Evolutionary conservation across 2,113 vertebrate genomes (phyloP).

Genomic region (Ameiurus melas): DNA sequence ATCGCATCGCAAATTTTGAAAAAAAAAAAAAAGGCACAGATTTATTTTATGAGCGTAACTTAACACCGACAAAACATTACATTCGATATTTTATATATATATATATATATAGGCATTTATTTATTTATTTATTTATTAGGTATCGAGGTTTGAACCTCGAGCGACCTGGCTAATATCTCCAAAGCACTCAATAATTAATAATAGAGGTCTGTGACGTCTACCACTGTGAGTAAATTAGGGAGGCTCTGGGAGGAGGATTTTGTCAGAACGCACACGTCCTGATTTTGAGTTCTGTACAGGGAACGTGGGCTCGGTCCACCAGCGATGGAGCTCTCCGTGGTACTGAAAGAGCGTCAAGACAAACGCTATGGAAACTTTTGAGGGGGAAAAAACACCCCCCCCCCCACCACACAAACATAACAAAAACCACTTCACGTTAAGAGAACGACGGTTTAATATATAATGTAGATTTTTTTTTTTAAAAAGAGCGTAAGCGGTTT

Average conservation of each 20-base stretch:
- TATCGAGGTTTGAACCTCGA: neutral
- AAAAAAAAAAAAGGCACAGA: neutral
- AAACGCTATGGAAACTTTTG: neutral
- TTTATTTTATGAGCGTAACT: neutral
- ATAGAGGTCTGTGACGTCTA: neutral
- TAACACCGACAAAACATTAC: neutral
- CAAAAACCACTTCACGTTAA: too few relatives aligned
- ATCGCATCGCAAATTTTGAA: too few relatives aligned
- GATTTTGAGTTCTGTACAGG: neutral
- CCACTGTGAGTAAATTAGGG: too few relatives aligned
- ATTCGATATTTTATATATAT: neutral
- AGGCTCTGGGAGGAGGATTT: neutral
- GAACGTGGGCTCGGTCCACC: too few relatives aligned
- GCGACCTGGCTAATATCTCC: neutral
- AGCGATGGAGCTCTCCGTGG: conserved; percentile 57
- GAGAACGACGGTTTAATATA: neutral
- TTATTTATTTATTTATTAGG: too few relatives aligned
- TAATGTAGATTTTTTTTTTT: neutral
- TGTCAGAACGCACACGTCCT: neutral
- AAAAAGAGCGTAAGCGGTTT: neutral
- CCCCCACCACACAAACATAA: too few relatives aligned
- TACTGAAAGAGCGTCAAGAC: conserved; percentile 47
- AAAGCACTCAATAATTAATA: neutral
- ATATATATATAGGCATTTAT: too few relatives aligned
- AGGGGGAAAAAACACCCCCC: neutral